phyloP scores from a whole-genome alignment of 2,797 vertebrate genomes.

The Acipenser oxyrinchus region DNA sequence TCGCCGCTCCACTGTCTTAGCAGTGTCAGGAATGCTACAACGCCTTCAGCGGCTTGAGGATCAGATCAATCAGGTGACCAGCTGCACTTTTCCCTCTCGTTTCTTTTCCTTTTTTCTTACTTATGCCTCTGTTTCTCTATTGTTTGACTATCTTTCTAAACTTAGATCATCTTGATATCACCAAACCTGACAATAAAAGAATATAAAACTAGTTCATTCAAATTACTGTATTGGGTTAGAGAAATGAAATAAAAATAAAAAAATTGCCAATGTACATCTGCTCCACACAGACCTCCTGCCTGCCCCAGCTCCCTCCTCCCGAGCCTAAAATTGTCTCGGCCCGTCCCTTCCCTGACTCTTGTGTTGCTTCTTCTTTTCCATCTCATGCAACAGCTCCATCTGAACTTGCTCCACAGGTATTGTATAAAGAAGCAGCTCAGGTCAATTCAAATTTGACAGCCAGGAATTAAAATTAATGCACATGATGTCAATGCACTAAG shows the following conservation, averaged over 20 bases:
- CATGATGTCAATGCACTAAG: too few species aligned
- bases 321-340: not conserved
- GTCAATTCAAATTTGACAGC: too few species aligned
- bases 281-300: not conserved
- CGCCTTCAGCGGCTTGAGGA: slow-evolving; percentile 90
- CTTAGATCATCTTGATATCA: slow-evolving; percentile 17
- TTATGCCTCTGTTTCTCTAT: slow-evolving; percentile 21
- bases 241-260: not conserved
- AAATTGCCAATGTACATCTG: not conserved
- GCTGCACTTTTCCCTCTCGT: slow-evolving; percentile 8
- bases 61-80: slow-evolving; percentile 85
- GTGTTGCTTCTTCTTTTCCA: too few species aligned
- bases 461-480: too few species aligned
- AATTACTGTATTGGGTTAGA: not conserved
- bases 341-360: too few species aligned
- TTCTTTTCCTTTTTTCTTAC: not conserved
- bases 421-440: not conserved
- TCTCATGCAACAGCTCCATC: not conserved
- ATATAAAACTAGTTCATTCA: too few species aligned
- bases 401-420: not conserved
- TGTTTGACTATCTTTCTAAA: slow-evolving; percentile 5
- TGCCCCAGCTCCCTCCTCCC: not conserved
- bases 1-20: slow-evolving; percentile 64
- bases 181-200: too few species aligned
- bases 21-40: slow-evolving; percentile 79